phyloP scores from a whole-genome alignment of 2,888 invertebrate species.

The Cephus pulcher region DNA sequence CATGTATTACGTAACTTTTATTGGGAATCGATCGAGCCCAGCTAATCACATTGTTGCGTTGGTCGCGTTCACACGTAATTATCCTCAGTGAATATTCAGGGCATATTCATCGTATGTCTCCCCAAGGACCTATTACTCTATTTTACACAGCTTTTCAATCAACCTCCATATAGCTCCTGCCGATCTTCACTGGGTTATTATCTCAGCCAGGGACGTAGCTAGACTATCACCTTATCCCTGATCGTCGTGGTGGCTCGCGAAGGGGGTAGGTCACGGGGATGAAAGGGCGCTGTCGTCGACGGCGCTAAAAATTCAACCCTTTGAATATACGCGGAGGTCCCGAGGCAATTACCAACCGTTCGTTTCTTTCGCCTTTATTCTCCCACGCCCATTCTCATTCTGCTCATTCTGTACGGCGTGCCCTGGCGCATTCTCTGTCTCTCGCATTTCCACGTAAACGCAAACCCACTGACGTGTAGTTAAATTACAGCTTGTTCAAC shows the following conservation, averaged over 20 bases:
- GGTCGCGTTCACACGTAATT: too few relatives aligned
- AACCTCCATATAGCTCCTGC: neutral
- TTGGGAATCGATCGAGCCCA: too few relatives aligned
- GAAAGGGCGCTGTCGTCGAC: neutral
- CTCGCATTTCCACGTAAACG: slow-evolving; percentile 1
- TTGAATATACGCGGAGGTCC: neutral
- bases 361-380: neutral
- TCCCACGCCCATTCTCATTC: neutral
- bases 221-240: neutral
- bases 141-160: neutral
- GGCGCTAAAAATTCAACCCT: neutral
- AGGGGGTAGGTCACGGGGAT: neutral
- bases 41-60: too few relatives aligned
- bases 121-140: neutral
- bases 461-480: neutral
- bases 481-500: slow-evolving; percentile 13
- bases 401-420: neutral
- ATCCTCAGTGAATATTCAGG: too few relatives aligned
- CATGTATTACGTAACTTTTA: too few relatives aligned
- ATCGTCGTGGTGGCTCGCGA: neutral
- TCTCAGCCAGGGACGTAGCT: neutral
- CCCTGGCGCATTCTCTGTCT: neutral
- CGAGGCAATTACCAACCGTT: neutral
- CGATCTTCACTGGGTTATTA: neutral
- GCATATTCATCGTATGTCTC: too few relatives aligned